phyloP scores from a whole-genome alignment of 2,888 invertebrate genomes.

The Aleiodes alternator region DNA sequence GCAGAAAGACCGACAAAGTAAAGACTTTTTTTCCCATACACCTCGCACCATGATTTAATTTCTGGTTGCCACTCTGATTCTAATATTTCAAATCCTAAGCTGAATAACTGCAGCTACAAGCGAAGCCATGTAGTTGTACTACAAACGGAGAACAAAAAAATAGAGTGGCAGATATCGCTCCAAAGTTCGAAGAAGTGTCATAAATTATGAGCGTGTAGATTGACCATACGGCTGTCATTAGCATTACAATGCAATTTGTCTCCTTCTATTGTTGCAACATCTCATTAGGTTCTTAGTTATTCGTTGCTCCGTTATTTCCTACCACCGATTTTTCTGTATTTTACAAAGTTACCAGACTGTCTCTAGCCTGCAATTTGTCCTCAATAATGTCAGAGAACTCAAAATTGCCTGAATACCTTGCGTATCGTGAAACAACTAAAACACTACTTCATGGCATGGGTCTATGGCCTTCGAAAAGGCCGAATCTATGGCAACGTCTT shows the following conservation, averaged over 20 bases:
- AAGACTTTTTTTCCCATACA: too few relatives aligned
- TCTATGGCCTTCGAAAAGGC: constrained; percentile 23
- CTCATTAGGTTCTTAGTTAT: neutral
- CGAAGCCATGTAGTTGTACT: too few relatives aligned
- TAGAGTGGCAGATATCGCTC: too few relatives aligned
- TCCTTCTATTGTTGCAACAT: neutral
- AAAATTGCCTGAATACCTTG: constrained; percentile 25
- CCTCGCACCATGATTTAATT: too few relatives aligned
- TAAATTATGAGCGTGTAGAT: too few relatives aligned
- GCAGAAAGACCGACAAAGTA: too few relatives aligned
- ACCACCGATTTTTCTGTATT: neutral
- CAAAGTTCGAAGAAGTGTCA: too few relatives aligned
- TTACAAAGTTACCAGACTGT: neutral
- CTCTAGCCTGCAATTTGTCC: constrained; percentile 7
- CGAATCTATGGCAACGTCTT: constrained; percentile 9
- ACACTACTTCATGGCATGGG: constrained; percentile 24
- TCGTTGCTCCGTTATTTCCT: neutral
- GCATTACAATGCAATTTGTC: neutral
- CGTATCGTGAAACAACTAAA: constrained; percentile 22
- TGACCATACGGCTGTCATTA: neutral
- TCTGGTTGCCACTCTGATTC: too few relatives aligned
- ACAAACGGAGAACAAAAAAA: too few relatives aligned
- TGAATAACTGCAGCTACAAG: too few relatives aligned
- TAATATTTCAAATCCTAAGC: too few relatives aligned
- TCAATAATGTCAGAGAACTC: constrained; percentile 15